phyloP scores from a whole-genome alignment of 2,888 invertebrate genomes.

The Drosophila fulvimacula region DNA sequence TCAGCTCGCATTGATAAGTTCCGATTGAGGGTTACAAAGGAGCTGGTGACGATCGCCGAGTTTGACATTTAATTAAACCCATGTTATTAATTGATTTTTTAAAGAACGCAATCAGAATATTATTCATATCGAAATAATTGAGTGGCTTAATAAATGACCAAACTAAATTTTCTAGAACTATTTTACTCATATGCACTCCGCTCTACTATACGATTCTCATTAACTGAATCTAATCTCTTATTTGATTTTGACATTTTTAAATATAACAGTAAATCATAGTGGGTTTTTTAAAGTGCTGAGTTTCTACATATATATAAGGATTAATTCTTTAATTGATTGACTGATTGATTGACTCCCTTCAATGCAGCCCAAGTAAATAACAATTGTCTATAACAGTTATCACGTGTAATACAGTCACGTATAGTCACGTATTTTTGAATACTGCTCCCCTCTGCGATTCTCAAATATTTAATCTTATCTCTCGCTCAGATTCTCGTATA shows the following conservation, averaged over 20 bases:
- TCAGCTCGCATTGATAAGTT: conserved; percentile 42
- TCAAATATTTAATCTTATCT: conserved; percentile 6
- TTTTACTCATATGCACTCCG: not conserved
- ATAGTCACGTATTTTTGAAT: not conserved
- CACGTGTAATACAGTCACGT: not conserved
- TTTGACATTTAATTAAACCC: conserved; percentile 52
- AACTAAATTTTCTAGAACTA: conserved; percentile 4
- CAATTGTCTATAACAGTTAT: not conserved
- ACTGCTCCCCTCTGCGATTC: not conserved
- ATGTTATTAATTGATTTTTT: conserved; percentile 36
- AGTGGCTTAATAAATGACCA: not conserved
- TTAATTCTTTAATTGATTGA: not conserved
- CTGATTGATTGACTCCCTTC: not conserved
- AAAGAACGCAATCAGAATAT: conserved; percentile 28
- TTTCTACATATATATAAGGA: too few species aligned
- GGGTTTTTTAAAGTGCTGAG: too few species aligned
- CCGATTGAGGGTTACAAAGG: not conserved
- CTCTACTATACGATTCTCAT: not conserved
- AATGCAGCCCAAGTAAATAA: too few species aligned
- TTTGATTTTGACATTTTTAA: not conserved
- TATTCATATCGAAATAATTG: not conserved
- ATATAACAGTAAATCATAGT: not conserved
- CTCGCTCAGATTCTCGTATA: not conserved
- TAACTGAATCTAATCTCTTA: not conserved
- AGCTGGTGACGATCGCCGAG: conserved; percentile 7